Percentiles rank a stretch among this genome's conserved stretches.
Conservation (phyloP, 1,140 invertebrate species). For the Gonatopus flavifemur region DNA sequence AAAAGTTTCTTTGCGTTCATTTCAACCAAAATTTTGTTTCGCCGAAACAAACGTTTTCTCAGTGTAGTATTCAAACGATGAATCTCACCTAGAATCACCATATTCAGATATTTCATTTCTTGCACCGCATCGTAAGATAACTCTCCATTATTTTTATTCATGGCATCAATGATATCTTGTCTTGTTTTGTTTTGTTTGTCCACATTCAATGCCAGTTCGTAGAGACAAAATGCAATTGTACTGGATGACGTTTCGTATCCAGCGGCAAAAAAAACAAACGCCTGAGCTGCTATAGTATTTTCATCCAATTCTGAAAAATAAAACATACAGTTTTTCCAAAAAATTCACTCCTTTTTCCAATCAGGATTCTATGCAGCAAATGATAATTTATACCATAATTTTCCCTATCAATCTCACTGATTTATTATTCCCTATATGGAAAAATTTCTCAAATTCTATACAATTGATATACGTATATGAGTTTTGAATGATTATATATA, state of each 20-base stretch:
- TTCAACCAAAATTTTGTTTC: too few species aligned
- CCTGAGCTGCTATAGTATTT: conserved; percentile 66
- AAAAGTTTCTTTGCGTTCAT: too few species aligned
- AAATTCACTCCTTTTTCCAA: neutral
- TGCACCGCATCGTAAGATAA: conserved; percentile 66
- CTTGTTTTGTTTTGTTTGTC: conserved; percentile 68
- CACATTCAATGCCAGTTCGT: conserved; percentile 68
- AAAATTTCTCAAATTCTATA: too few species aligned
- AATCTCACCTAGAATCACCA: conserved; percentile 59
- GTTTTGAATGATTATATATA: too few species aligned
- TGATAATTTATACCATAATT: conserved; percentile 6
- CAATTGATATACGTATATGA: too few species aligned
- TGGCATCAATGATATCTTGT: conserved; percentile 63
- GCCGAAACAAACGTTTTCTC: too few species aligned
- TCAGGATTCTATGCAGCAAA: conserved; percentile 19
- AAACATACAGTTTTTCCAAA: neutral
- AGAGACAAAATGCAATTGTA: conserved; percentile 66
- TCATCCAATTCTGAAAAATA: conserved; percentile 59
- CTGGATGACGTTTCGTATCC: conserved; percentile 79
- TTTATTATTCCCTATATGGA: too few species aligned
- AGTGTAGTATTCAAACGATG: too few species aligned
- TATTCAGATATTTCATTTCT: conserved; percentile 65
- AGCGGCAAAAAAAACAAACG: conserved; percentile 71
- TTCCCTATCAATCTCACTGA: too few species aligned
- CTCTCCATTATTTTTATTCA: conserved; percentile 51